Conservation (phyloP, 2,113 vertebrate species). For the Ahaetulla prasina region DNA sequence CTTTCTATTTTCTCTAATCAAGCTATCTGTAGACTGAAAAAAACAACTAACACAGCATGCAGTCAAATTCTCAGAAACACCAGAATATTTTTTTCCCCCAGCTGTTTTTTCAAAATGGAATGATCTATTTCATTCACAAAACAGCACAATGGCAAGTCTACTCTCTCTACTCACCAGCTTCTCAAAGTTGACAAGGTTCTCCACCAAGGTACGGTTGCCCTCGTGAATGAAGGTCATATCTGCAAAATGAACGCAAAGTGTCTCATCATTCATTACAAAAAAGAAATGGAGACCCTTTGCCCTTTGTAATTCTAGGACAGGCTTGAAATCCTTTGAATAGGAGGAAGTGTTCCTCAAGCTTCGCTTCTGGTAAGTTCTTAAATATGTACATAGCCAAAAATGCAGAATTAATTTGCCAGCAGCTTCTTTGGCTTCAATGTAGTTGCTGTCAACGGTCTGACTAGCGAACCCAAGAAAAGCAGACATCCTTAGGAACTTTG, state of each 20-base stretch:
- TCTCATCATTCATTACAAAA: neutral
- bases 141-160: fast-evolving
- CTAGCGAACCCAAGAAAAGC: too few species aligned
- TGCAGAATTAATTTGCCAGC: neutral
- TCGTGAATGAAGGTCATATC: slow-evolving; percentile 97
- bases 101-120: fast-evolving
- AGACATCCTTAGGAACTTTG: too few species aligned
- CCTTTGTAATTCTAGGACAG: neutral
- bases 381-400: neutral
- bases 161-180: slow-evolving; percentile 82
- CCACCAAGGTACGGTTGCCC: slow-evolving; percentile 82
- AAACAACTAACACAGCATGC: neutral
- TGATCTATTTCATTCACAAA: neutral
- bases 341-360: neutral
- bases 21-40: neutral
- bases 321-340: neutral
- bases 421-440: neutral
- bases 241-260: slow-evolving; percentile 41
- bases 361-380: neutral
- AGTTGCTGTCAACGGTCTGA: neutral
- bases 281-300: neutral
- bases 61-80: neutral
- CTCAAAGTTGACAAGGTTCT: slow-evolving; percentile 94
- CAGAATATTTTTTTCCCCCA: neutral
- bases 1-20: neutral